phyloP scores from a whole-genome alignment of 2,113 vertebrate species.

The Melanotaenia duboulayi region DNA sequence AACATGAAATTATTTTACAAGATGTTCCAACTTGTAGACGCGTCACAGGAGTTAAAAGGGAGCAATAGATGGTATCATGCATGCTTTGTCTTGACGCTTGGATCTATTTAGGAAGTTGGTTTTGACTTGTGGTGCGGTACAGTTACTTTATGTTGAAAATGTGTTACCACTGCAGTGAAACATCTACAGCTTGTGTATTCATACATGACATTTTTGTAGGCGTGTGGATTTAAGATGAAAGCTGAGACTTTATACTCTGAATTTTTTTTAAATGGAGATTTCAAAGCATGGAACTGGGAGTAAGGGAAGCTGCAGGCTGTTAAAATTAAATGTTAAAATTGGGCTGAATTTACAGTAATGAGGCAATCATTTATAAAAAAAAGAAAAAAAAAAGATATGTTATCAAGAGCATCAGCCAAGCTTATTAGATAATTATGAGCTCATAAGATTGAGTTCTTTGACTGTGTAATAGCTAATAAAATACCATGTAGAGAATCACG shows the following conservation, averaged over 20 bases:
- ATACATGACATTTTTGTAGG: background rate
- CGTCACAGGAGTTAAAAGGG: background rate
- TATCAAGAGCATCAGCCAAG: slow-evolving; percentile 29
- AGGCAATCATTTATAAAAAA: background rate
- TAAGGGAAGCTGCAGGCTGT: background rate
- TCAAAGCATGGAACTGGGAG: background rate
- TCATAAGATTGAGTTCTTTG: slow-evolving; percentile 27
- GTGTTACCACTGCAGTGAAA: background rate
- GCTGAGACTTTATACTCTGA: background rate
- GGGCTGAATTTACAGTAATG: slow-evolving; percentile 19
- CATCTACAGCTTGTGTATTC: background rate
- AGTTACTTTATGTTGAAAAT: background rate
- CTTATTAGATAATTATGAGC: slow-evolving; percentile 51
- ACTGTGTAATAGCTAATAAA: slow-evolving; percentile 48
- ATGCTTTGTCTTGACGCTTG: background rate
- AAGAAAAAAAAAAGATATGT: slow-evolving; percentile 41
- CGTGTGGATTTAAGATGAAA: background rate
- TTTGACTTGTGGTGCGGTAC: background rate
- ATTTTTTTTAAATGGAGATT: background rate
- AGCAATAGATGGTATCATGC: background rate
- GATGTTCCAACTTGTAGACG: background rate
- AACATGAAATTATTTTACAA: slow-evolving; percentile 18
- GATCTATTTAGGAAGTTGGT: background rate
- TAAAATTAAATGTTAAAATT: slow-evolving; percentile 1
- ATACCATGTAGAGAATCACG: slow-evolving; percentile 11